Evolutionary conservation across 2,113 vertebrate species (phyloP), one percentile per base, ranked within the genome.

Genomic region (Acrocephalus kingi): DNA sequence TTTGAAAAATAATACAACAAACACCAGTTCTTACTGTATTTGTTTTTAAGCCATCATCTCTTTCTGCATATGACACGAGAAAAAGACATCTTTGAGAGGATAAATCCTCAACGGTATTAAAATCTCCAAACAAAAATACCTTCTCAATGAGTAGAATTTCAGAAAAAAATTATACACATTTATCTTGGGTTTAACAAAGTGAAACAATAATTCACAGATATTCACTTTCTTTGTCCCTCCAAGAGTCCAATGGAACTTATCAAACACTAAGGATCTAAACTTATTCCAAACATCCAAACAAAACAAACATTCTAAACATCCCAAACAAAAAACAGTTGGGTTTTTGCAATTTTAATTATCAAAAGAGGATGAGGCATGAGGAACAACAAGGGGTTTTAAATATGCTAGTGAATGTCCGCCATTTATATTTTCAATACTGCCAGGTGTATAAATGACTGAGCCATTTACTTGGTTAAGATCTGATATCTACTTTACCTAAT

Each of bases 1-100:
- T 95, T 92, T 91, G 10, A 66, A 95, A 97, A 95, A 71, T 28
- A 87, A 14, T 18, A 75, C 10, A 75, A 84, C 43, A 91, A 95
- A 92, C 41, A 67, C 13, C 11, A 84, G 30, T 79, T 61, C 49
- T 95, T 58, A 76, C 8, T 71, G 64, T 84, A 61, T 62, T 35
- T 95, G 25, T 13, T 94, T 93, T 82, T 74, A 80, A 97, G 52
- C 45, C 13, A 58, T 48, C 21, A 27, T 77, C 75, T 91, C 49
- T 77, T 84, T 94, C 80, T 79, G 71, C 25, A 73, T 45, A 66
- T 51, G 17, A n/a, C 18, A 51, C 3, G 79, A 79, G 45, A 28
- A 96, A 94, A 95, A 41, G 11, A 62, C 23, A 23, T 41, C 8
- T 87, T 94, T 95, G 51, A 89, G 89, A 94, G 9, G 17, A 21